Base-by-base conservation (phyloP, 2,888 invertebrate species). In the Thymelicus lineola region DNA sequence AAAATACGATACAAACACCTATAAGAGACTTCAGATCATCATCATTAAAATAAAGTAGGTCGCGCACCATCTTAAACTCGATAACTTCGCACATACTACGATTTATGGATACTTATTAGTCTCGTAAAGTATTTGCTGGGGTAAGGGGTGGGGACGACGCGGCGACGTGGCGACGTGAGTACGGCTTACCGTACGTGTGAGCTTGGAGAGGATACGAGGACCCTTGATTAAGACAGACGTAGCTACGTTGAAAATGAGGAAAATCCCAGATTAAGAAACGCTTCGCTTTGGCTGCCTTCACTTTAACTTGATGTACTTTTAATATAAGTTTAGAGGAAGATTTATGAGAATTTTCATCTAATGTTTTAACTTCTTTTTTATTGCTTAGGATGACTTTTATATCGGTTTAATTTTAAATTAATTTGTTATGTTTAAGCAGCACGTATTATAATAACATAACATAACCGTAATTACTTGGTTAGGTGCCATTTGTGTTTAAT, bases 241-340 rank as follows among this genome's bases (percentile, higher is more conserved):
- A 75, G 79, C 79, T 76, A 75, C 79, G 81, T 79, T 74, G 77
- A 76, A 79, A 81, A 82, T 77, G 79, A 78, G 78, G 79, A 80
- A 81, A 80, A 80, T 76, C 75, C 74, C 76, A 83, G 86, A 88
- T 87, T 86, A 87, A 87, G 87, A 87, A 58, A 35, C 67, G 72
- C 62, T 74, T 71, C 72, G 65, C 45, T 74, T 71, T 72, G 65
- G 38, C n/a, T 12, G 15, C 20, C 61, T 20, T 46, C 6, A 35
- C 6, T 35, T 28, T 1, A 12, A 35, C 28, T 14, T 55, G 55
- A 35, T 14, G 42, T 61, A 42, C 55, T 10, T 46, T 60, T 60
- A 36, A 66, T 60, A 45, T 20, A 45, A 20, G 15, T 50, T 50
- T 50, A 17, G 15, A 15, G 48, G 17, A 6, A 15, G 7, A 42